Percentiles rank a stretch among this genome's conserved stretches.
phyloP scores from a whole-genome alignment of 2,888 invertebrate genomes.

The Fragum whitleyi region DNA sequence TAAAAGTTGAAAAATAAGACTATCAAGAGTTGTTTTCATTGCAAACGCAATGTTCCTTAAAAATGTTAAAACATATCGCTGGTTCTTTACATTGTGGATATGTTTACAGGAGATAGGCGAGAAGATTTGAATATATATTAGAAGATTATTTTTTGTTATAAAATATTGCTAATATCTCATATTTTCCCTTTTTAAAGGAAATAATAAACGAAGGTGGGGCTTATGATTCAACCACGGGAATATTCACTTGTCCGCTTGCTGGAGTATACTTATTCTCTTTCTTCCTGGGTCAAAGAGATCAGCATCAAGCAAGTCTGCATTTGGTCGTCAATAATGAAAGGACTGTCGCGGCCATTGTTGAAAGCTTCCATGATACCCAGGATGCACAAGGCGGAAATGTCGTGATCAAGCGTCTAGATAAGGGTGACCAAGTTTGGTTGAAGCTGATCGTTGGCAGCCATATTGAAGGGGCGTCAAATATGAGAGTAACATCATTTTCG shows the following conservation, averaged over 20 bases:
- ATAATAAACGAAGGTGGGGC: slow-evolving; percentile 1
- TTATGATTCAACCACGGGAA: not conserved
- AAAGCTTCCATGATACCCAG: not conserved
- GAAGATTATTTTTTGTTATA: too few species aligned
- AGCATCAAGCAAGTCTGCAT: not conserved
- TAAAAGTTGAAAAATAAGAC: too few species aligned
- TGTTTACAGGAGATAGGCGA: too few species aligned
- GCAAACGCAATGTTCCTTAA: too few species aligned
- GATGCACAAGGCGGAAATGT: slow-evolving; percentile 1
- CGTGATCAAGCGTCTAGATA: not conserved
- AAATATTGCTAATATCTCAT: too few species aligned
- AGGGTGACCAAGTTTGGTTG: not conserved
- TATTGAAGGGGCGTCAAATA: not conserved
- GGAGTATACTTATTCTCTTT: slow-evolving; percentile 1
- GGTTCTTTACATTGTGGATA: too few species aligned
- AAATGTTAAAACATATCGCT: too few species aligned
- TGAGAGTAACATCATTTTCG: not conserved
- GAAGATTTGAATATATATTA: too few species aligned
- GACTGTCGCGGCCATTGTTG: not conserved
- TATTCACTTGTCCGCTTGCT: not conserved
- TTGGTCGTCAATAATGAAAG: not conserved
- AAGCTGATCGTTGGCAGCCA: slow-evolving; percentile 2
- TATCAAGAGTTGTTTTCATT: too few species aligned
- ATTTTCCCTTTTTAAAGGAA: not conserved
- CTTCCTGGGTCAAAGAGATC: slow-evolving; percentile 5